Conservation (phyloP, 2,113 vertebrate genomes). For the Murina feae region DNA sequence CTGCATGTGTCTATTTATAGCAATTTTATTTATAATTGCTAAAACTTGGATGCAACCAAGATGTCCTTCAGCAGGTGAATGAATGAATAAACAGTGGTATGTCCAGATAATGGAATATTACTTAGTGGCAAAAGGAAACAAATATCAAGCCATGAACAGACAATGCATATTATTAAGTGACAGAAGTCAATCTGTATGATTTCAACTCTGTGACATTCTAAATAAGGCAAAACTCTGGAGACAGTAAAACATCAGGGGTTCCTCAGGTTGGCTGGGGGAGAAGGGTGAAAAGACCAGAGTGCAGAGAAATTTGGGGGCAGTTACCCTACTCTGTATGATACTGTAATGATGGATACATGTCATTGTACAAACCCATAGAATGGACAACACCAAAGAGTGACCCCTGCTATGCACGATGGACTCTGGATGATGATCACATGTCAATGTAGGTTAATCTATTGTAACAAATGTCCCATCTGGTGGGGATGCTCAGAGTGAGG, state of each 20-base stretch:
- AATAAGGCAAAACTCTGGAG: background rate
- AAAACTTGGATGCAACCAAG: background rate
- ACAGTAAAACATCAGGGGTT: too few species aligned
- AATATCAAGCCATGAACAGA: background rate
- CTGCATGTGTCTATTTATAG: background rate
- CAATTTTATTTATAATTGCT: background rate
- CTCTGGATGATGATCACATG: background rate
- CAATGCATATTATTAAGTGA: background rate
- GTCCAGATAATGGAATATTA: background rate
- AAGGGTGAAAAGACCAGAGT: accelerated
- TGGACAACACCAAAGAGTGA: background rate
- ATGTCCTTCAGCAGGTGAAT: too few species aligned
- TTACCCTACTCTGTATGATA: background rate
- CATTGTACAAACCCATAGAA: background rate
- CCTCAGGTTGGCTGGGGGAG: background rate
- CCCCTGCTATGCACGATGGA: background rate
- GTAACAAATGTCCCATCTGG: background rate
- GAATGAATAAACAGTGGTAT: background rate
- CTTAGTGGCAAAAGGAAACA: background rate
- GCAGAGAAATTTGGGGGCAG: background rate
- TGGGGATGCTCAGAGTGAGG: background rate
- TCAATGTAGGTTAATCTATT: background rate
- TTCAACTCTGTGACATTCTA: background rate
- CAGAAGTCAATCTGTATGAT: background rate
- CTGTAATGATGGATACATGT: background rate